Conservation (phyloP, 92 coral and sea anemone species). For the Epizoanthus fatuus region DNA sequence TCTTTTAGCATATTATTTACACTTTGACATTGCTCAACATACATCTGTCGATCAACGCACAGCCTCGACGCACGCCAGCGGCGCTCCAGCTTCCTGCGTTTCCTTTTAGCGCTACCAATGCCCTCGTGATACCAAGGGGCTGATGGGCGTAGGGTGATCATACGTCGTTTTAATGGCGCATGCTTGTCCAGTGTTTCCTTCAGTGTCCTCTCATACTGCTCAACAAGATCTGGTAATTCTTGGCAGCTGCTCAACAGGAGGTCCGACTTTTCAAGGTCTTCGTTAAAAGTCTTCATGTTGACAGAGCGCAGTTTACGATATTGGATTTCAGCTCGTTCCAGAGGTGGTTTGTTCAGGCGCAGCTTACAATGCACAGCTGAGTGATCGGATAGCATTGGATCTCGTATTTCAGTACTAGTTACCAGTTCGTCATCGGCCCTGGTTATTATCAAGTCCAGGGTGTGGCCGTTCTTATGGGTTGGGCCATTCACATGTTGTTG, state of each 20-base stretch:
- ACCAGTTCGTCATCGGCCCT: conserved; percentile 60
- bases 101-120: background rate
- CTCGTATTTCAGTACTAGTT: conserved; percentile 36
- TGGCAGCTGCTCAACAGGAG: background rate
- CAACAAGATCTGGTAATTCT: conserved; percentile 1
- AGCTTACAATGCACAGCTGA: conserved; percentile 62
- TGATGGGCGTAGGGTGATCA: conserved; percentile 31
- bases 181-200: conserved; percentile 11
- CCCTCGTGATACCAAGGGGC: conserved; percentile 19
- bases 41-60: background rate
- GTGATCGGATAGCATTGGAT: conserved; percentile 70
- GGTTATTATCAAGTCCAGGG: conserved; percentile 59
- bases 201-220: background rate
- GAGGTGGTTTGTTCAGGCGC: conserved; percentile 58
- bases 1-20: background rate
- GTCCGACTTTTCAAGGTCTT: conserved; percentile 21
- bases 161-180: conserved; percentile 39
- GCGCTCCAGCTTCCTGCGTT: conserved; percentile 24
- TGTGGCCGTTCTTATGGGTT: conserved; percentile 48
- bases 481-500: conserved; percentile 47
- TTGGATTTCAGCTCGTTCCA: conserved; percentile 47
- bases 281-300: conserved; percentile 6
- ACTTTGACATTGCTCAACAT: conserved; percentile 3
- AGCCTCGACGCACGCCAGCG: conserved; percentile 17
- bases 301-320: conserved; percentile 44